A percentile compares a stretch with the other conserved stretches of the same genome.
Conservation (phyloP, 2,888 invertebrate species). For the Drosophila algonquin region DNA sequence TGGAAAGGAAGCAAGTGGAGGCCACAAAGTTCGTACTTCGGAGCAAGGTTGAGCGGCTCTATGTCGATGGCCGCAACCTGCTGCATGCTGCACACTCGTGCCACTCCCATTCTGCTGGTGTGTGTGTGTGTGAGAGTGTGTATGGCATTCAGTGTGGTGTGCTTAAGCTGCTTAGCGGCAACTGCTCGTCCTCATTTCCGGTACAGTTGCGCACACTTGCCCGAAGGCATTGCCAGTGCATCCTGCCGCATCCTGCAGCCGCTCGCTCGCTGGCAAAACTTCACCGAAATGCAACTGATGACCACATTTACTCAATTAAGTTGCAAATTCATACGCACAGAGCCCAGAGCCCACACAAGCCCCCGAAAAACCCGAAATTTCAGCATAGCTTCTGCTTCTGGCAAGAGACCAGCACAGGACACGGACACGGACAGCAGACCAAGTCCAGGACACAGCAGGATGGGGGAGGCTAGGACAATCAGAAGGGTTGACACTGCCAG, state of each 20-base stretch:
- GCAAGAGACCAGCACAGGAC: too few relatives aligned
- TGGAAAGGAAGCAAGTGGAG: constrained; percentile 11
- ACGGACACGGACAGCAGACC: neutral
- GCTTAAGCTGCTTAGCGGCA: constrained; percentile 66
- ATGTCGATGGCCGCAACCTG: constrained; percentile 37
- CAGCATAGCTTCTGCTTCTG: too few relatives aligned
- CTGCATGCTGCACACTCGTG: constrained; percentile 13
- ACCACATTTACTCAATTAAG: constrained; percentile 68
- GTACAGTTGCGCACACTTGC: constrained; percentile 43
- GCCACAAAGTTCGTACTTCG: constrained; percentile 63
- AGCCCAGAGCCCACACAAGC: constrained; percentile 6
- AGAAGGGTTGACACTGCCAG: constrained; percentile 17
- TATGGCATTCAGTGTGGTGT: constrained; percentile 40
- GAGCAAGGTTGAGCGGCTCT: constrained; percentile 34
- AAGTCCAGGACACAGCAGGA: neutral
- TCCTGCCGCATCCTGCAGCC: constrained; percentile 1
- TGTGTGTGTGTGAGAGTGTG: neutral
- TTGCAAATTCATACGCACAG: constrained; percentile 51
- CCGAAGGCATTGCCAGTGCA: constrained; percentile 8
- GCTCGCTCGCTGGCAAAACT: constrained; percentile 11
- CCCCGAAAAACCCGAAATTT: neutral
- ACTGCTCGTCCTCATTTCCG: constrained; percentile 58
- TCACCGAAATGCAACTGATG: constrained; percentile 50
- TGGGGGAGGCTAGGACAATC: neutral
- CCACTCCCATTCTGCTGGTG: neutral